Evolutionary conservation across 2,888 invertebrate genomes (phyloP).

Genomic region (Corythucha ciliata): DNA sequence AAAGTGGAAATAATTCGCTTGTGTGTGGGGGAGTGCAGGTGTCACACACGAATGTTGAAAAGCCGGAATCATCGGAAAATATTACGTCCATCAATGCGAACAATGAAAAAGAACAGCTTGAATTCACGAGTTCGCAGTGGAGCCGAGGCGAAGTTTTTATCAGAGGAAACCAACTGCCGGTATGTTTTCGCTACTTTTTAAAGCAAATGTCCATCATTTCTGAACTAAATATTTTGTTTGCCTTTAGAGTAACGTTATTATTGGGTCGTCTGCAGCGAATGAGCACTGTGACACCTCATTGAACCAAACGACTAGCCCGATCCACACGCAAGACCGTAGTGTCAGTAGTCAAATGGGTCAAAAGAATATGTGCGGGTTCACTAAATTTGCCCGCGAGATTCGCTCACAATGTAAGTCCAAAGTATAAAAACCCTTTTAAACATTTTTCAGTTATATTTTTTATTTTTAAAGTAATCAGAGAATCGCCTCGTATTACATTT

Average conservation of each 20-base stretch:
- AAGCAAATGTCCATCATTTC: too few relatives aligned
- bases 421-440: neutral
- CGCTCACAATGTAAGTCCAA: constrained; percentile 40
- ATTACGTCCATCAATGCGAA: too few relatives aligned
- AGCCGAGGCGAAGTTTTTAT: constrained; percentile 32
- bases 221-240: too few relatives aligned
- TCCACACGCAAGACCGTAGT: constrained; percentile 33
- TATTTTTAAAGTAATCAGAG: constrained; percentile 29
- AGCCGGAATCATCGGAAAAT: too few relatives aligned
- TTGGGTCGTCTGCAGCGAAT: too few relatives aligned
- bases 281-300: too few relatives aligned
- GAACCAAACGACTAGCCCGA: too few relatives aligned
- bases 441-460: neutral
- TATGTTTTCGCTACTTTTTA: neutral
- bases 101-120: too few relatives aligned
- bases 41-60: too few relatives aligned
- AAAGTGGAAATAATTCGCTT: too few relatives aligned
- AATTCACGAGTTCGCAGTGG: too few relatives aligned
- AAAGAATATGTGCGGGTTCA: constrained; percentile 39
- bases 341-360: constrained; percentile 39
- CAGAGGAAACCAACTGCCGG: constrained; percentile 23
- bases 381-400: constrained; percentile 40
- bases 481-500: constrained; percentile 37
- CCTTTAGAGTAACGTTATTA: neutral
- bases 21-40: too few relatives aligned